Conservation (phyloP, 2,797 vertebrate genomes). For the Gobio occitaniae region DNA sequence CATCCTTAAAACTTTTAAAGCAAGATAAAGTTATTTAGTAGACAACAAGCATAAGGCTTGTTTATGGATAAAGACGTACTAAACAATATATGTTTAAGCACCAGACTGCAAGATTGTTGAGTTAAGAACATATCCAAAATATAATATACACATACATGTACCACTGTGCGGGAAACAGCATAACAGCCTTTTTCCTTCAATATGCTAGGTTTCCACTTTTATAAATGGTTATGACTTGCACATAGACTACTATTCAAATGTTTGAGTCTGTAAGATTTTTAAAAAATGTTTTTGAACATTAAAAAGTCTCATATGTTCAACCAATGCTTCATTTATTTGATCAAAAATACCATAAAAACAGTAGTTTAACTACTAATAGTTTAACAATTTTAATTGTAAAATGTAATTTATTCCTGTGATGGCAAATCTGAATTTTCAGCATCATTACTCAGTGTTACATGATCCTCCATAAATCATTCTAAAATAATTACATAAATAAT, state of each 20-base stretch:
- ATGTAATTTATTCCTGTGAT: neutral
- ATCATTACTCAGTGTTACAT: neutral
- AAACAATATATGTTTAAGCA: neutral
- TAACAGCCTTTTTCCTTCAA: too few relatives aligned
- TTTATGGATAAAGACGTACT: neutral
- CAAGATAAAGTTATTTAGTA: neutral
- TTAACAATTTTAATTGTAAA: too few relatives aligned
- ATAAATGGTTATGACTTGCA: neutral
- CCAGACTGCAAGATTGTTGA: neutral
- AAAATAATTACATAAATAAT: neutral
- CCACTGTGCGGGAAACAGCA: too few relatives aligned
- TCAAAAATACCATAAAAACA: too few relatives aligned
- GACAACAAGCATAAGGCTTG: neutral
- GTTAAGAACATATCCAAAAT: neutral
- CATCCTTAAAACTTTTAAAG: neutral
- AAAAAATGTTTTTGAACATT: too few relatives aligned
- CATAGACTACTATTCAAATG: too few relatives aligned
- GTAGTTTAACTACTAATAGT: too few relatives aligned
- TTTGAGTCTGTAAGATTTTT: too few relatives aligned
- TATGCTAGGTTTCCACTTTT: neutral
- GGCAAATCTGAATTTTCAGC: neutral
- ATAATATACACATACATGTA: neutral
- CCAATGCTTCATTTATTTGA: too few relatives aligned
- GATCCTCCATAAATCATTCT: neutral
- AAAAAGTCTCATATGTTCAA: too few relatives aligned